Base-by-base conservation (phyloP, 2,797 vertebrate genomes). In the Sebastes variabilis region DNA sequence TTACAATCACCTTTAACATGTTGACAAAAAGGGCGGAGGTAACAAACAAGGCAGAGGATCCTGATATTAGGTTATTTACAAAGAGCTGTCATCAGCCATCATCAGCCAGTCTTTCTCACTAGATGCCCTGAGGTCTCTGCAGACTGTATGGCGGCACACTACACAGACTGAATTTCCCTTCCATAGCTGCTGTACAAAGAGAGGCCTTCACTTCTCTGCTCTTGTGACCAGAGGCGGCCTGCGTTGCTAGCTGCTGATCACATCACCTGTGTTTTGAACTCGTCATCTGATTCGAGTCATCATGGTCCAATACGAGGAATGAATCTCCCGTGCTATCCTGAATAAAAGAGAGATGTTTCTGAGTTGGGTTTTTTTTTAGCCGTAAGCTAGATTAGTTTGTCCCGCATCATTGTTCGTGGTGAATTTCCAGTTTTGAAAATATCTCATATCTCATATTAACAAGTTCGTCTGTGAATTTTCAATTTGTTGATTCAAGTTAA, bases 251-350 rank as follows among this genome's bases (percentile, higher is more conserved):
- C 80, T 84, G 79, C 68, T 84, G 79, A 92, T 89, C 87, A 82
- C 73, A 82, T 90, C 88, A 88, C 88, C 89, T 90, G 85, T 83
- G 73, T 83, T 89, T 83, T 82, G 52, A 83, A 79, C 71, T 77
- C 38, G 11, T 79, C 75, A 89, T 85, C 80, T 82, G 81, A 87
- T 79, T 86, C 34, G 4, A 69, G 68, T 77, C 73, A 72, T 70
- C 77, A 74, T 71, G 46, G 66, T 61, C 38, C 20, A 49, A 27
- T 78, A 52, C 24, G 27, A 62, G 49, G 25, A 70, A 82, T 66
- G 8, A 65, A 66, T 81, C 72, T 52, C 27, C 13, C 1, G 5
- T 66, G 52, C 46, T 36, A 27, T 54, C 49, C 22, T 74, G 11
- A 70, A 49, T 66, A 34, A n/a, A 72, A 68, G 62, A 64, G 22